Percentiles rank a stretch among this genome's conserved stretches.
These are phyloP conservation scores for Esperia sulphurella DNA, from an alignment of 2,888 invertebrate genomes.

Conservation along the genomic window DNA sequence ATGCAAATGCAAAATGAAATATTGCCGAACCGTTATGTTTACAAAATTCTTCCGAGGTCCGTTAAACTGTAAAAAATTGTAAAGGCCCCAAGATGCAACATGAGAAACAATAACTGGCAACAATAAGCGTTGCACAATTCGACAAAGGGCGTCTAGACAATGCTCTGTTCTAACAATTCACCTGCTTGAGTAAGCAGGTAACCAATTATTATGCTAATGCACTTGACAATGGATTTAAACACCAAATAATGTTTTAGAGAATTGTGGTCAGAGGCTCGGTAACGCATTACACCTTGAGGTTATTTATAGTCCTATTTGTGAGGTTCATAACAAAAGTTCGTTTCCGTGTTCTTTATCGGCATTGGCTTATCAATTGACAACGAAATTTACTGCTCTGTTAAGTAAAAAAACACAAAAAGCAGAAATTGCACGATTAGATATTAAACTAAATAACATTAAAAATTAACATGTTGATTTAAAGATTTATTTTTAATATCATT, in stretches of 20 bases:
- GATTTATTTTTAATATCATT: conserved; percentile 1
- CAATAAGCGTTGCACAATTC: conserved; percentile 56
- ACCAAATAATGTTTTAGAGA: conserved; percentile 63
- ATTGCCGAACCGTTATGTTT: conserved; percentile 61
- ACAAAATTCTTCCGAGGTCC: conserved; percentile 53
- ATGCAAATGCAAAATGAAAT: conserved; percentile 51
- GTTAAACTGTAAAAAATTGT: conserved; percentile 55
- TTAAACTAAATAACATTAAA: neutral
- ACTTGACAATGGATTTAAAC: conserved; percentile 57
- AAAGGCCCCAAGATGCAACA: conserved; percentile 43
- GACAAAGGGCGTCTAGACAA: conserved; percentile 50
- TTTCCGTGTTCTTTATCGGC: conserved; percentile 74
- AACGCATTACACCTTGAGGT: conserved; percentile 69
- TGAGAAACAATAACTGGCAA: conserved; percentile 25
- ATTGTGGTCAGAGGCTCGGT: conserved; percentile 65
- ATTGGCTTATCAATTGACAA: conserved; percentile 61
- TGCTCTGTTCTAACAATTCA: conserved; percentile 52
- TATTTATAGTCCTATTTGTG: conserved; percentile 70
- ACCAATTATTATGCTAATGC: conserved; percentile 72
- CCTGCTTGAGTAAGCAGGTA: conserved; percentile 68
- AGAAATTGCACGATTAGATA: conserved; percentile 4
- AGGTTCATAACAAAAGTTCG: conserved; percentile 67
- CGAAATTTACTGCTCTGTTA: conserved; percentile 51
- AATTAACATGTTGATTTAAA: neutral
- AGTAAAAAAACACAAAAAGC: conserved; percentile 14